Base-by-base conservation (phyloP, 2,113 vertebrate species). In the Bettongia penicillata region DNA sequence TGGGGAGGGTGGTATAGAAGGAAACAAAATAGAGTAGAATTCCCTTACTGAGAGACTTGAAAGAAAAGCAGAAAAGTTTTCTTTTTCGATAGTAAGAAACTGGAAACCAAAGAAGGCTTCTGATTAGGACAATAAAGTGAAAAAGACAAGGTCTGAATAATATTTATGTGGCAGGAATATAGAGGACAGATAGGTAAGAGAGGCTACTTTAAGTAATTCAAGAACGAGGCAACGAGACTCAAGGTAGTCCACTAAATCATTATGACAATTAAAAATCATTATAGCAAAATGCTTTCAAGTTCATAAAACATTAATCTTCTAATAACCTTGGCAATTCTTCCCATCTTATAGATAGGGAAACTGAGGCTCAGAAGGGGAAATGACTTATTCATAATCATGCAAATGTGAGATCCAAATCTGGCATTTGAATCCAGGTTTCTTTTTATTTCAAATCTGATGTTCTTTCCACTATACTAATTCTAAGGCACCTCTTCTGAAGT, bases 1-100 rank as follows among this genome's bases (percentile, higher is more conserved):
- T 84, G 0, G 31, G n/a, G 53, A 48, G 53, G 4, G 7, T 2
- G 3, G 24, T 48, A 10, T 0, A 0, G n/a, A 22, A 14, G 10
- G 91, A 37, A 14, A 5, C 22, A n/a, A 92, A 26, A 14, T 3
- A 47, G 7, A 37, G 3, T 43, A 53, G 90, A 84, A 52, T 53
- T 77, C 24, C 1, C 8, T 8, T 1, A 0, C n/a, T 84, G 2
- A 25, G 84, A 37, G 16, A n/a, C 53, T 11, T 47, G 51, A 50
- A 48, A 48, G 31, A 16, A 26, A 84, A 53, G 22, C 77, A 3
- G 1, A 26, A 47, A 37, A 31, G 31, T 37, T 28, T 90, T 53
- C 24, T 1, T 24, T 31, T 7, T 89, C 37, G 1, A 8, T 43
- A 19, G 47, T n/a, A 22, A 55, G 53, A 91, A 93, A 91, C 61